Conservation (phyloP, 1,140 invertebrate species). For the Dendroctonus valens region DNA sequence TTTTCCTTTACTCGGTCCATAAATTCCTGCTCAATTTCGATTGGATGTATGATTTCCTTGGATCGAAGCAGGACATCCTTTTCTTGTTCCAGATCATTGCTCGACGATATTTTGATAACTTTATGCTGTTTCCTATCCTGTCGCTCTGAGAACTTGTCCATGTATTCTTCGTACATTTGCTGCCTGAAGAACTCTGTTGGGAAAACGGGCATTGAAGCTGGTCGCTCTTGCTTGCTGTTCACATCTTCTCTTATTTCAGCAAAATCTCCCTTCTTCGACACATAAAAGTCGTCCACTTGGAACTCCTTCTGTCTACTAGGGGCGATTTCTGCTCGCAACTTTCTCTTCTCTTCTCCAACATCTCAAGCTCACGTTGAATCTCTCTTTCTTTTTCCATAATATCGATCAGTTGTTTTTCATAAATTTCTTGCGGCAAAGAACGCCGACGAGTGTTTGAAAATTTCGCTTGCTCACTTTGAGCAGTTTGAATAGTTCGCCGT, state of each 20-base stretch:
- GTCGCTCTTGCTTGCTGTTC: constrained; percentile 16
- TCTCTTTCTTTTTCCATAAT: constrained; percentile 66
- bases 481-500: constrained; percentile 49
- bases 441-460: constrained; percentile 48
- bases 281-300: constrained; percentile 42
- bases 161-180: constrained; percentile 80
- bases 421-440: constrained; percentile 65
- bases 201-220: constrained; percentile 46
- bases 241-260: constrained; percentile 30
- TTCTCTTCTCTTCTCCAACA: constrained; percentile 57
- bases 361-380: constrained; percentile 60
- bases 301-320: constrained; percentile 34
- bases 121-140: constrained; percentile 74
- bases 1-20: constrained; percentile 64
- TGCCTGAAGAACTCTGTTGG: constrained; percentile 66
- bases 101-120: constrained; percentile 67
- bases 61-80: constrained; percentile 5
- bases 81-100: constrained; percentile 20
- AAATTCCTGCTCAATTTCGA: constrained; percentile 69
- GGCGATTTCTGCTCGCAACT: constrained; percentile 42
- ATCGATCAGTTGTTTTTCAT: constrained; percentile 67
- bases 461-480: constrained; percentile 42
- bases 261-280: constrained; percentile 45
- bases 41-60: constrained; percentile 52
- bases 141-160: constrained; percentile 73